Conservation (phyloP, 1,140 invertebrate genomes). For the Arctopsyche grandis region DNA sequence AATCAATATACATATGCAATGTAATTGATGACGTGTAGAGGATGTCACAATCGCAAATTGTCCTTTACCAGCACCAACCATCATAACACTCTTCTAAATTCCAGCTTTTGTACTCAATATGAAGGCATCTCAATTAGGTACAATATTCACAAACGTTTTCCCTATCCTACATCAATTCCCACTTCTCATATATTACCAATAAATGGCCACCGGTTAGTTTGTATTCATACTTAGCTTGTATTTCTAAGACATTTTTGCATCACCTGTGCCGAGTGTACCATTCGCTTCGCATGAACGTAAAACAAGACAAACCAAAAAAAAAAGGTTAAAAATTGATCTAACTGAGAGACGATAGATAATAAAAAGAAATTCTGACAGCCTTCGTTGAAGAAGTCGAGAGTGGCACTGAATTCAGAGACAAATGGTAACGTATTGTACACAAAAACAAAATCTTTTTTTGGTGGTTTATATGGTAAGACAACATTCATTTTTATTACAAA, state of each 20-base stretch:
- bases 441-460: constrained; percentile 45
- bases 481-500: constrained; percentile 31
- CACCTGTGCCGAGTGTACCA: not conserved
- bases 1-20: constrained; percentile 26
- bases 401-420: constrained; percentile 39
- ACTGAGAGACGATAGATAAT: too few relatives aligned
- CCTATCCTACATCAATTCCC: constrained; percentile 34
- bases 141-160: constrained; percentile 38
- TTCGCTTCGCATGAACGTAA: not conserved
- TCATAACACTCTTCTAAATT: constrained; percentile 15
- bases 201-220: constrained; percentile 11
- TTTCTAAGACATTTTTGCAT: not conserved
- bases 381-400: not conserved
- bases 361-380: too few relatives aligned
- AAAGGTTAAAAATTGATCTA: not conserved
- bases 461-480: constrained; percentile 37
- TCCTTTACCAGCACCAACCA: constrained; percentile 32
- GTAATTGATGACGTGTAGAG: constrained; percentile 31
- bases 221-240: not conserved
- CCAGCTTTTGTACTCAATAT: constrained; percentile 43
- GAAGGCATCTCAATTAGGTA: constrained; percentile 45
- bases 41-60: constrained; percentile 45
- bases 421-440: constrained; percentile 49
- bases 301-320: too few relatives aligned
- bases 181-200: not conserved